Conservation (phyloP, 2,113 vertebrate species). For the Mormyrus iriodes region DNA sequence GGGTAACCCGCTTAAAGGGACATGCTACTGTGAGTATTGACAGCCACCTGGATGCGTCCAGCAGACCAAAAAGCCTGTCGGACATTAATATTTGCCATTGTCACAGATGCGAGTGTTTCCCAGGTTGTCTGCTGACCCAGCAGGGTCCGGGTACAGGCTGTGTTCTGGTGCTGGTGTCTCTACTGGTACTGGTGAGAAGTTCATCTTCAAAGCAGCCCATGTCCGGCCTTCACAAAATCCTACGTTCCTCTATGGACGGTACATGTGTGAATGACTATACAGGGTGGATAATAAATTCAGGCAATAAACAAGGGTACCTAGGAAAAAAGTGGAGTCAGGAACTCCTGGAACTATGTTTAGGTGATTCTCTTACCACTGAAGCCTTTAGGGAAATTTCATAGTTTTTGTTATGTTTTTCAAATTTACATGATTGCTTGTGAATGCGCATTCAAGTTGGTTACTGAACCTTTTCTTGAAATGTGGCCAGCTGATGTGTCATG, state of each 20-base stretch:
- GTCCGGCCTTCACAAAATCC: not conserved
- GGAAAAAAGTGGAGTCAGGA: not conserved
- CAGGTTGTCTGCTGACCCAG: not conserved
- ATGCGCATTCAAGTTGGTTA: not conserved
- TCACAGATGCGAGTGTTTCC: not conserved
- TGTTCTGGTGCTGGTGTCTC: not conserved
- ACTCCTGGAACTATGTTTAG: not conserved
- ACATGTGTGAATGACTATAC: not conserved
- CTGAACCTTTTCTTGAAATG: not conserved
- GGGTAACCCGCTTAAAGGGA: conserved; percentile 97
- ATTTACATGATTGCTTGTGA: not conserved
- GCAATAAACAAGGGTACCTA: not conserved
- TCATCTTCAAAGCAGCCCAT: not conserved
- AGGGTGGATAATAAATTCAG: not conserved
- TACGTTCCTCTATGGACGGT: not conserved
- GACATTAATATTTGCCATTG: not conserved
- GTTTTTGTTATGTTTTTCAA: not conserved
- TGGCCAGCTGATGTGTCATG: not conserved
- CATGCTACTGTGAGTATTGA: conserved; percentile 91
- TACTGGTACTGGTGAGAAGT: not conserved
- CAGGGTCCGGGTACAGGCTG: not conserved
- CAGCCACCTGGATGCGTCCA: conserved; percentile 17
- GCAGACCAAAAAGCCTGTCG: not conserved
- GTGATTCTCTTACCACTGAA: not conserved
- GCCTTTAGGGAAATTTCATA: not conserved